A percentile compares a stretch with the other conserved stretches of the same genome.
These are phyloP conservation scores for Hermetia illucens DNA, from an alignment of 1,140 invertebrate genomes.

Conservation along the genomic window DNA sequence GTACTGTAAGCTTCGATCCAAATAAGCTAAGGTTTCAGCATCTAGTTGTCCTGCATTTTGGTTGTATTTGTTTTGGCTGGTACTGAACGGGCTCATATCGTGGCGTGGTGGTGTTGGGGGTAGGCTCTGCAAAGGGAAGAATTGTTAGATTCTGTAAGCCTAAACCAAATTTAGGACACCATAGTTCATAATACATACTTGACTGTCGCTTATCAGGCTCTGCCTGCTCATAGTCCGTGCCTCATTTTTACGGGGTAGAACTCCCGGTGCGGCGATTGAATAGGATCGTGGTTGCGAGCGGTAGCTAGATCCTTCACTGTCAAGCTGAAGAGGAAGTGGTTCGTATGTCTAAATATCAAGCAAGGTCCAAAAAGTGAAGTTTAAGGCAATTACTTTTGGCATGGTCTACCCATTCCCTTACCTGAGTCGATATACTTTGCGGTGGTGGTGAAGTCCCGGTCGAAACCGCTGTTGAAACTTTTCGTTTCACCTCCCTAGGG, in stretches of 20 bases:
- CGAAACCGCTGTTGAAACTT: conserved; percentile 22
- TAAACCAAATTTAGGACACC: too few relatives aligned
- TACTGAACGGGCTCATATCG: conserved; percentile 6
- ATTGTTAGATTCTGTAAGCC: background rate
- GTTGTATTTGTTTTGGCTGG: background rate
- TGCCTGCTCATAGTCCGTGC: conserved; percentile 41
- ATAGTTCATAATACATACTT: conserved; percentile 28
- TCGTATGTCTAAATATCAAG: conserved; percentile 28
- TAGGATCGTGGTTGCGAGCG: conserved; percentile 27
- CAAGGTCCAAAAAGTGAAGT: too few relatives aligned
- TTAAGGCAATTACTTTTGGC: too few relatives aligned
- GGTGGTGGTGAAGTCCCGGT: conserved; percentile 73
- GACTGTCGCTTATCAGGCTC: conserved; percentile 46
- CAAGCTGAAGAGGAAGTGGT: conserved; percentile 15
- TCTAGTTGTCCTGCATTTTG: conserved; percentile 3
- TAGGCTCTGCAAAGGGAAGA: conserved; percentile 15
- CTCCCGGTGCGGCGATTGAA: background rate
- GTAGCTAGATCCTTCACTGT: conserved; percentile 11
- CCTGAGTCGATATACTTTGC: conserved; percentile 75
- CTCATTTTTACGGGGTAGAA: background rate
- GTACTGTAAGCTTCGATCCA: background rate
- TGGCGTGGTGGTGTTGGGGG: conserved; percentile 17
- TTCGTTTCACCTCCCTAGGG: conserved; percentile 25
- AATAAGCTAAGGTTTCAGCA: background rate
- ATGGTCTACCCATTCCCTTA: too few relatives aligned